phyloP scores from a whole-genome alignment of 2,113 vertebrate species.

The Cynopterus brachyotis region DNA sequence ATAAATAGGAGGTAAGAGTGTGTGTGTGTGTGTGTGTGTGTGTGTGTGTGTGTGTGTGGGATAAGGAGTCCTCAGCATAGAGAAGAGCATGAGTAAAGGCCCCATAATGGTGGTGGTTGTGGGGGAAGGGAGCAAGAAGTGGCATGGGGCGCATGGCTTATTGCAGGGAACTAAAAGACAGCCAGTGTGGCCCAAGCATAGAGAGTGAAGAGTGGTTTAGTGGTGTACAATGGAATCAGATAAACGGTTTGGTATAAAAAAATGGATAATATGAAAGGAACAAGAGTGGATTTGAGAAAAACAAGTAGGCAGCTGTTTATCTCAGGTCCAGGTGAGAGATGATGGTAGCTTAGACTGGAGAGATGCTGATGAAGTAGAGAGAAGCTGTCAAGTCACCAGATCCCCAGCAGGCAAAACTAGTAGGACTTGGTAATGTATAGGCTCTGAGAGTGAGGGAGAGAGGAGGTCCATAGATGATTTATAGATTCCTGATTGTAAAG shows the following conservation, averaged over 20 bases:
- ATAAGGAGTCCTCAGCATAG: background rate
- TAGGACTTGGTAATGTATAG: background rate
- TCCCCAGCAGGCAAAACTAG: background rate
- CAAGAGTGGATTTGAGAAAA: background rate
- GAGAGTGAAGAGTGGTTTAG: rapidly evolving
- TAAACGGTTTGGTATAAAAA: background rate
- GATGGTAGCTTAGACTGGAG: background rate
- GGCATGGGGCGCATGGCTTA: rapidly evolving
- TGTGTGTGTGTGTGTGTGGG: background rate
- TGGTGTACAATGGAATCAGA: too few relatives aligned
- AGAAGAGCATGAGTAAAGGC: background rate
- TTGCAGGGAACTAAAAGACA: background rate
- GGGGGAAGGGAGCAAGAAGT: too few relatives aligned
- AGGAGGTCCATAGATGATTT: background rate
- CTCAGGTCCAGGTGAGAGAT: background rate
- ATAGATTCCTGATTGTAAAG: background rate
- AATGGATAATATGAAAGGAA: background rate
- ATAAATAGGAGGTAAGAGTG: background rate
- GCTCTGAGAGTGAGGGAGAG: background rate
- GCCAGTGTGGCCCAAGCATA: background rate
- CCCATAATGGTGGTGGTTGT: background rate
- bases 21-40: background rate
- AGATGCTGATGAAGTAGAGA: background rate
- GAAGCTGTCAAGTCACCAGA: background rate
- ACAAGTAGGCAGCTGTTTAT: background rate